phyloP scores from a whole-genome alignment of 2,888 invertebrate genomes.

The Drosophila picticornis region DNA sequence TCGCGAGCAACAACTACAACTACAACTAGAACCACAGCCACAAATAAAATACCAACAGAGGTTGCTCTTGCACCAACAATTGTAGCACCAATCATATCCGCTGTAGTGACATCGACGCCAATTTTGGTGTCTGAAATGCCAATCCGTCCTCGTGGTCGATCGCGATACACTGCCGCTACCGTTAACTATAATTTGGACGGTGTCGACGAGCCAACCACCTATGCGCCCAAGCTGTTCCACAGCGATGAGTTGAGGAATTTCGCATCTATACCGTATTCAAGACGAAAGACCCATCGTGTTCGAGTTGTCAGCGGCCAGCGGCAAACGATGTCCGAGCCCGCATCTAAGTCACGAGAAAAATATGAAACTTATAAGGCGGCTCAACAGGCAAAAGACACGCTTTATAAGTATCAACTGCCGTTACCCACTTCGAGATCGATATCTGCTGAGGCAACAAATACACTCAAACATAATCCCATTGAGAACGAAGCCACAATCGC shows the following conservation, averaged over 20 bases:
- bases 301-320: conserved; percentile 57
- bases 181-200: conserved; percentile 69
- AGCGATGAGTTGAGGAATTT: conserved; percentile 47
- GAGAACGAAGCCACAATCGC: conserved; percentile 70
- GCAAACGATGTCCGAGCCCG: conserved; percentile 31
- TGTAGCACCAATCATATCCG: conserved; percentile 61
- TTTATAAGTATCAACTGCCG: neutral
- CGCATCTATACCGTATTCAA: conserved; percentile 27
- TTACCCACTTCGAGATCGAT: neutral
- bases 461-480: conserved; percentile 46
- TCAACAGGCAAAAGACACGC: conserved; percentile 56
- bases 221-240: conserved; percentile 81
- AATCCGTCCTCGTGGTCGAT: conserved; percentile 81
- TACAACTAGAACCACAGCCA: conserved; percentile 30
- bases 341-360: conserved; percentile 67
- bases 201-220: conserved; percentile 83
- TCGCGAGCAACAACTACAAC: conserved; percentile 27
- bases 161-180: conserved; percentile 83
- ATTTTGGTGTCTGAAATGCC: conserved; percentile 65
- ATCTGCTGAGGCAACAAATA: conserved; percentile 9
- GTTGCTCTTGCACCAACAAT: conserved; percentile 47
- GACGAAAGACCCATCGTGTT: conserved; percentile 72
- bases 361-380: conserved; percentile 70
- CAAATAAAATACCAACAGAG: conserved; percentile 14
- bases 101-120: conserved; percentile 71